Base-by-base conservation (phyloP, 2,797 vertebrate genomes). In the Antrozous pallidus region DNA sequence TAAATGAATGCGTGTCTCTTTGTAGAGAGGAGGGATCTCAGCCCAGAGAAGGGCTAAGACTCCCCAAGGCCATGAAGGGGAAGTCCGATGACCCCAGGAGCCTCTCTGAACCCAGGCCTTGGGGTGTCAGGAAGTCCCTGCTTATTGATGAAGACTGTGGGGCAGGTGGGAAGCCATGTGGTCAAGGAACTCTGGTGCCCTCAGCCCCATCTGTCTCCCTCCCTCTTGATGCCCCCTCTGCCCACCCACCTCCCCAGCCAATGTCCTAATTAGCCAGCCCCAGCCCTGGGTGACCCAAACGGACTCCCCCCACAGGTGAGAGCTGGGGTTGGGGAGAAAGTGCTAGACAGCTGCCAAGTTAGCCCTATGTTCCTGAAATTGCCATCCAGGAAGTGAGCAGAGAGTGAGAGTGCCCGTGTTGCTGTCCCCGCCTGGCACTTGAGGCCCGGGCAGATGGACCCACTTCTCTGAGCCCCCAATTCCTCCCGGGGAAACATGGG, bases 311-410 rank as follows among this genome's bases (percentile, higher is more conserved):
- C 45, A 10, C 33, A 58, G 63, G 85, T 78, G 70, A 74, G 22
- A 7, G 14, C 86, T 42, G 6, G 33, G 28, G 58, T 61, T 36
- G 12, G 22, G 16, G 26, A 26, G 13, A n/a, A 28, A 28, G 31
- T 45, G 69, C 56, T 16, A 14, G 45, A n/a, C 9, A 38, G 71
- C 54, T 45, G 51, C 69, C 47, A 11, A 0, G 9, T 58, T 6
- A 33, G 36, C 24, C 40, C 69, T 2, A 33, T 13, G 20, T 47
- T 75, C 74, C 77, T 0, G 7, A 88, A 87, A 89, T 16, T 73
- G 47, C 33, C 65, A 49, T 45, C 42, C 65, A 26, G 88, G 92
- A 96, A 71, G 65, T 38, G 33, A 91, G 49, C 0, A 16, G 70
- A 17, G n/a, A 2, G 17, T 61, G 54, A 3, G 11, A 26, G 12